phyloP scores from a whole-genome alignment of 2,888 invertebrate genomes.

The Lepidocyrtoides sp. region DNA sequence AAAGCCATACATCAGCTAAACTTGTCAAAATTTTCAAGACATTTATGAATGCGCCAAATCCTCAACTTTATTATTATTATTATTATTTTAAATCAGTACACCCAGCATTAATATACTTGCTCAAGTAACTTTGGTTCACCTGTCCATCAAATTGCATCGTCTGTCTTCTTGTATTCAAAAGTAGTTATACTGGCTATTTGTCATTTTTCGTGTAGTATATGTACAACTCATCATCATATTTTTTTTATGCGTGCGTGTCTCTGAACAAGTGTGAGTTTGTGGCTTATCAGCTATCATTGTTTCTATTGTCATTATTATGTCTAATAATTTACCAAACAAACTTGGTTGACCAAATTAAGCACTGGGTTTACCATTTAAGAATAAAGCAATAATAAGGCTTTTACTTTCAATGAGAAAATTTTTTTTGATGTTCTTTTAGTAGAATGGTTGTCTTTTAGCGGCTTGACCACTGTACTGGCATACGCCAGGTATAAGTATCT shows the following conservation, averaged over 20 bases:
- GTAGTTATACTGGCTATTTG: too few relatives aligned
- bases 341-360: conserved; percentile 59
- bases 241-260: background rate
- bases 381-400: background rate
- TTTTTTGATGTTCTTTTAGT: background rate
- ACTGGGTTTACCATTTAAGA: conserved; percentile 26
- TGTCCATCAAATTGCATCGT: background rate
- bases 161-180: background rate
- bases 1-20: background rate
- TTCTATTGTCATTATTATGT: conserved; percentile 23
- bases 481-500: background rate
- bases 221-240: conserved; percentile 23
- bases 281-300: conserved; percentile 24
- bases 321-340: background rate
- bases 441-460: background rate
- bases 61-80: background rate
- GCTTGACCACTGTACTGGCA: background rate
- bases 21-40: too few relatives aligned
- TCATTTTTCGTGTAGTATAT: background rate
- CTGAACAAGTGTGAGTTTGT: conserved; percentile 5
- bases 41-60: background rate
- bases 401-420: conserved; percentile 41
- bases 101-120: too few relatives aligned
- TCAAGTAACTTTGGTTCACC: background rate
- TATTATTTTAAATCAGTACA: background rate